phyloP scores from a whole-genome alignment of 2,797 vertebrate species.

The Cynodonichthys magdalenae region DNA sequence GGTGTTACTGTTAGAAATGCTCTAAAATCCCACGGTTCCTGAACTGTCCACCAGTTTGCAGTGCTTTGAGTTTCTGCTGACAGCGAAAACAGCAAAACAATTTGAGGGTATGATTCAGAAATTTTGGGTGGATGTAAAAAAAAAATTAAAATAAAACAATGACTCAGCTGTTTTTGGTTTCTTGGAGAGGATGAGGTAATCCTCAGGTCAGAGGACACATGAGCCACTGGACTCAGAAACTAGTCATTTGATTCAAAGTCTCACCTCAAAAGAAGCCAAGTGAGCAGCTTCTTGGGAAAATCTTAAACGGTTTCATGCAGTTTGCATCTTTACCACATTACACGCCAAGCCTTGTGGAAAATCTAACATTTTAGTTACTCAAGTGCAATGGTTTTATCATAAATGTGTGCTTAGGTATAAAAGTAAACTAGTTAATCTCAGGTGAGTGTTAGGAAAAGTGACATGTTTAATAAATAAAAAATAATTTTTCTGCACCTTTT shows the following conservation, averaged over 20 bases:
- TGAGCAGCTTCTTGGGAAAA: conserved; percentile 1
- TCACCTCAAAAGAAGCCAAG: conserved; percentile 20
- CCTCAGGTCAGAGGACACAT: conserved; percentile 32
- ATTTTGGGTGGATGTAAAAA: not conserved
- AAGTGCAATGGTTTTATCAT: no score
- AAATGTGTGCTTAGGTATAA: no score
- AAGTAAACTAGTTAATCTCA: no score
- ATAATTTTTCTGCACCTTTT: not conserved
- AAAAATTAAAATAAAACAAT: not conserved
- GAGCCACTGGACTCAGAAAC: conserved; percentile 16
- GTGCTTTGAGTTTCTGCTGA: not conserved
- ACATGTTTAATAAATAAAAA: no score
- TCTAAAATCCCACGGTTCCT: conserved; percentile 12
- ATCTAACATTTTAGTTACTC: no score
- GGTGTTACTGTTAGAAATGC: not conserved
- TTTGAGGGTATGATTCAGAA: not conserved
- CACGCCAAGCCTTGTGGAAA: no score
- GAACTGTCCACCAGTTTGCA: conserved; percentile 8
- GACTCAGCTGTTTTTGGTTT: conserved; percentile 12
- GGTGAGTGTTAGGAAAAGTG: no score
- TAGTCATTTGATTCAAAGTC: conserved; percentile 45
- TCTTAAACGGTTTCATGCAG: no score
- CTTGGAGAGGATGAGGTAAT: conserved; percentile 37
- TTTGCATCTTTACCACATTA: no score
- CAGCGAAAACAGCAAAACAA: not conserved